Conservation (phyloP, 2,113 vertebrate species). For the Cyprinodon tularosa region DNA sequence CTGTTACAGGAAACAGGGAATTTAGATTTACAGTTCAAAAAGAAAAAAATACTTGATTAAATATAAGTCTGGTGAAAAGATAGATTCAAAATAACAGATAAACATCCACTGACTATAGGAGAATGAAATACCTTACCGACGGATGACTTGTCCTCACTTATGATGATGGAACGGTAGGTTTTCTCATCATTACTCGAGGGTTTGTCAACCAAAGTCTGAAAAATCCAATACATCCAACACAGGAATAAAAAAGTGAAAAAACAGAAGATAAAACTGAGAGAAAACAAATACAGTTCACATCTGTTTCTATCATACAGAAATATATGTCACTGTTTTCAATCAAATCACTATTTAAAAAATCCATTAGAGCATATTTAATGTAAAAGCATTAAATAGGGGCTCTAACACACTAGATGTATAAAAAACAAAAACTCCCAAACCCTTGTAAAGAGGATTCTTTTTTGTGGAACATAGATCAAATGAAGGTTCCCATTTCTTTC, state of each 20-base stretch:
- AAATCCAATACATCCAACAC: background rate
- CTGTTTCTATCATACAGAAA: background rate
- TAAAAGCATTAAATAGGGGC: background rate
- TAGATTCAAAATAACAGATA: background rate
- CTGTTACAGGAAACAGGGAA: conserved; percentile 67
- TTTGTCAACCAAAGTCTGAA: conserved; percentile 82
- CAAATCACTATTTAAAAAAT: background rate
- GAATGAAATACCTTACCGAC: conserved; percentile 76
- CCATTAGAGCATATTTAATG: background rate
- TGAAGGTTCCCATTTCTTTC: conserved; percentile 93
- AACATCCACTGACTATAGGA: background rate
- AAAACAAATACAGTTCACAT: background rate
- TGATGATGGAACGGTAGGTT: conserved; percentile 84
- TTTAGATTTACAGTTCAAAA: background rate
- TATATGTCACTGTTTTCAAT: background rate
- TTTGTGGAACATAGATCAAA: conserved; percentile 88
- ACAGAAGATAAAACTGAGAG: background rate
- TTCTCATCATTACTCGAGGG: conserved; percentile 66
- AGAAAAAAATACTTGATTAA: conserved; percentile 1
- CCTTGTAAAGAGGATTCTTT: conserved; percentile 88
- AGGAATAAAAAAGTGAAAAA: background rate
- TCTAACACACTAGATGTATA: background rate
- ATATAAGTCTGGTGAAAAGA: background rate
- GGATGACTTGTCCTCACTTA: conserved; percentile 80
- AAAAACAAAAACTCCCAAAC: conserved; percentile 67